Evolutionary conservation across 2,113 vertebrate genomes (phyloP).

Genomic region (Morone chrysops): DNA sequence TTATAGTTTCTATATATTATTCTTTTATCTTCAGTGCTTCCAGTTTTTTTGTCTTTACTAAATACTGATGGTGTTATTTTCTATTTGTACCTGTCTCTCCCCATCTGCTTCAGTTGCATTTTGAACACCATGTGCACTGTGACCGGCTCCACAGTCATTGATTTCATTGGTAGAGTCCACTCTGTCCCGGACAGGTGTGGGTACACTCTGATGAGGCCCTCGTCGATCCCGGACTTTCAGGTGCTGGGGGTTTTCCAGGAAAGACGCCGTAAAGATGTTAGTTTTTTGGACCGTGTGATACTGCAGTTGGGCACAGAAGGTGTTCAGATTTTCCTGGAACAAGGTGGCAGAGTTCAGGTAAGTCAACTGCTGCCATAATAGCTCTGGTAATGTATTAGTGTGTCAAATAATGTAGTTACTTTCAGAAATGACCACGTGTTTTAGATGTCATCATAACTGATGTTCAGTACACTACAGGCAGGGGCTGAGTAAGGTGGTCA

Average conservation of each 20-base stretch:
- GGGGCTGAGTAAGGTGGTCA: neutral
- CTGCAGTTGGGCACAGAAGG: conserved; percentile 8
- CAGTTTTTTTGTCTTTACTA: neutral
- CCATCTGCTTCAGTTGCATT: conserved; percentile 28
- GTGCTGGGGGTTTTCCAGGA: conserved; percentile 51
- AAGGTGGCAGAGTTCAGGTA: conserved; percentile 51
- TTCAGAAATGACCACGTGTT: too few species aligned
- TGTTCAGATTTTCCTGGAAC: conserved; percentile 40
- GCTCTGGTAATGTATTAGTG: neutral
- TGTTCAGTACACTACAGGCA: neutral
- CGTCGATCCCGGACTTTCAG: conserved; percentile 1
- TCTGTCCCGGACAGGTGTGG: conserved; percentile 45
- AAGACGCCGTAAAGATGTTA: conserved; percentile 48
- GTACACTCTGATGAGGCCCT: conserved; percentile 39
- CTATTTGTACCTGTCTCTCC: neutral
- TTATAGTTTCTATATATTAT: too few species aligned
- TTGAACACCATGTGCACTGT: conserved; percentile 42
- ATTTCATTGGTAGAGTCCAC: conserved; percentile 15
- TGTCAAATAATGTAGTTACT: neutral
- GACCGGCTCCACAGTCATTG: conserved; percentile 20
- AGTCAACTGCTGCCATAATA: neutral
- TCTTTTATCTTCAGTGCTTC: too few species aligned
- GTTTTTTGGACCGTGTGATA: conserved; percentile 49
- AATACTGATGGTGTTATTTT: neutral
- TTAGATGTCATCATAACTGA: neutral